Conservation (phyloP, 1,140 invertebrate species). For the Magallana gigas region DNA sequence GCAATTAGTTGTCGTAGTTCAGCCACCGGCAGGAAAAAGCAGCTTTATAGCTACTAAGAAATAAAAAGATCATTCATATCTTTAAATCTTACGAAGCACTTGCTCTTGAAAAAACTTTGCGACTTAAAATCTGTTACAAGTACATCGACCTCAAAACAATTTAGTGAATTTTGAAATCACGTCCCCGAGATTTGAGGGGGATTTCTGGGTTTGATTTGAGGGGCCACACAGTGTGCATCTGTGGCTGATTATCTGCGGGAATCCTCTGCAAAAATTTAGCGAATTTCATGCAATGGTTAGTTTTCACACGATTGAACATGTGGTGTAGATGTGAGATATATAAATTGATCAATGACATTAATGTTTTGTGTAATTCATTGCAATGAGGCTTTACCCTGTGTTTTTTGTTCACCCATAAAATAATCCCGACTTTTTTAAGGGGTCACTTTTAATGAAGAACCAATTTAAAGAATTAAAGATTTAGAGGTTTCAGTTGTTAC, state of each 20-base stretch:
- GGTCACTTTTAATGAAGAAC: too few species aligned
- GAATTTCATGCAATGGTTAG: conserved; percentile 19
- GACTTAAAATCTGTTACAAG: not conserved
- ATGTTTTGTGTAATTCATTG: too few species aligned
- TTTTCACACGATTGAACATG: not conserved
- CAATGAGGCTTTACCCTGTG: too few species aligned
- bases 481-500: too few species aligned
- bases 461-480: too few species aligned
- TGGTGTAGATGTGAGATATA: not conserved
- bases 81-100: not conserved
- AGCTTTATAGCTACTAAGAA: not conserved
- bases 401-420: too few species aligned
- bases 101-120: not conserved
- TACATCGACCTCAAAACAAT: not conserved
- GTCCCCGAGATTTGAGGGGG: not conserved
- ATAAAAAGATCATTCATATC: not conserved
- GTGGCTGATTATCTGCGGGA: not conserved
- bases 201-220: not conserved
- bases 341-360: not conserved
- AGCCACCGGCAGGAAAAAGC: not conserved
- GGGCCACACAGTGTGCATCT: conserved; percentile 2
- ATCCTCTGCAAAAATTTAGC: not conserved
- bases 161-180: conserved; percentile 6
- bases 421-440: too few species aligned
- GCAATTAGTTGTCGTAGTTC: not conserved